Percentiles rank a stretch among this genome's conserved stretches.
phyloP scores from a whole-genome alignment of 2,888 invertebrate genomes.

The Hedya salicella region DNA sequence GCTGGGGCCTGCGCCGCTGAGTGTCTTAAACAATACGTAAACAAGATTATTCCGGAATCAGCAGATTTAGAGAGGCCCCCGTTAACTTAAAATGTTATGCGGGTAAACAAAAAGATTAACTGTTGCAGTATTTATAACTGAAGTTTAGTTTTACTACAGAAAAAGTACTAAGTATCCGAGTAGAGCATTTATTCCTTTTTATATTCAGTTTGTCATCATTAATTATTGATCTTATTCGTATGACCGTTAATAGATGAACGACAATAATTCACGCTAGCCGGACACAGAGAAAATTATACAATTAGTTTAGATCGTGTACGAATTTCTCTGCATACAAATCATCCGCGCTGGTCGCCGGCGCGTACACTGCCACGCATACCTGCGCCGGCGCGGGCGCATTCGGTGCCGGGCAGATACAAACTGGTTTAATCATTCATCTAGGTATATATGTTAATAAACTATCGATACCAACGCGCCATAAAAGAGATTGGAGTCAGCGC shows the following conservation, averaged over 20 bases:
- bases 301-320: conserved; percentile 37
- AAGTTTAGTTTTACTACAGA: conserved; percentile 22
- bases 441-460: conserved; percentile 82
- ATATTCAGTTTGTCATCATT: not conserved
- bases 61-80: conserved; percentile 59
- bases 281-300: conserved; percentile 24
- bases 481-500: conserved; percentile 79
- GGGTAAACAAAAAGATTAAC: conserved; percentile 36
- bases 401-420: conserved; percentile 48
- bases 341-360: conserved; percentile 5
- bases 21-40: conserved; percentile 78
- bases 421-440: conserved; percentile 81
- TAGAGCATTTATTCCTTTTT: not conserved
- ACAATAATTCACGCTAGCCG: conserved; percentile 15
- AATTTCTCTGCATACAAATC: conserved; percentile 34
- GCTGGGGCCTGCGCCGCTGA: conserved; percentile 57
- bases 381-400: conserved; percentile 6
- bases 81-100: conserved; percentile 25
- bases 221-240: conserved; percentile 1
- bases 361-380: not conserved
- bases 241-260: not conserved
- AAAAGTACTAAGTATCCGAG: not conserved
- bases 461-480: conserved; percentile 78
- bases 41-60: conserved; percentile 79
- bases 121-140: conserved; percentile 25